Conservation (phyloP, 2,113 vertebrate genomes). For the Neodon shergylaensis region DNA sequence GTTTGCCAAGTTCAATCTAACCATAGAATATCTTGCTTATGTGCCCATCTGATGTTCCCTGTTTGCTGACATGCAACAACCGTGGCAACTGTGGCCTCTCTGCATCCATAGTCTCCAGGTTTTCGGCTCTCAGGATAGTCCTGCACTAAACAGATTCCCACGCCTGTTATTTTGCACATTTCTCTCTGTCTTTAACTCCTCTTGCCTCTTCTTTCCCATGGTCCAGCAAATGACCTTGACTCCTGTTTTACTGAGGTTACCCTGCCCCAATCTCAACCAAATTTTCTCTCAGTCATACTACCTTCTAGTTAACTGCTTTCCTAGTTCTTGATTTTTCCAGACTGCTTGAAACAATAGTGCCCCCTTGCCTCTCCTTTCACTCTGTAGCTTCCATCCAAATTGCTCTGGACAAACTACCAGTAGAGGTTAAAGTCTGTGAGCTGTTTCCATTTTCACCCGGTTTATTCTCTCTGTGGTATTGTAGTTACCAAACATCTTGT, state of each 20-base stretch:
- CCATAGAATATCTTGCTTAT: not conserved
- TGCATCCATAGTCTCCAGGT: not conserved
- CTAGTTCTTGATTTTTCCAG: not conserved
- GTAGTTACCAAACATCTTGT: not conserved
- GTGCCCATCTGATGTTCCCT: not conserved
- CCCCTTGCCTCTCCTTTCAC: not conserved
- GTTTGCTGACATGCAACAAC: not conserved
- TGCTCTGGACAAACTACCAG: not conserved
- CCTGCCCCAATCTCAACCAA: not conserved
- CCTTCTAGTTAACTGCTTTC: not conserved
- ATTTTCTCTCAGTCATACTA: not conserved
- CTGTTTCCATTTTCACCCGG: not conserved
- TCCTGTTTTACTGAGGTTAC: not conserved
- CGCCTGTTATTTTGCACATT: not conserved
- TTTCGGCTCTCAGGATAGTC: not conserved
- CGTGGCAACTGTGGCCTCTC: rapidly evolving
- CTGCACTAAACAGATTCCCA: not conserved
- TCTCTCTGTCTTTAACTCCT: not conserved
- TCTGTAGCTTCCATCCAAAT: not conserved
- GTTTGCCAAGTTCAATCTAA: not conserved
- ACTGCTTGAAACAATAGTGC: not conserved
- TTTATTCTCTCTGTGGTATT: not conserved
- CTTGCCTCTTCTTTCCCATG: not conserved
- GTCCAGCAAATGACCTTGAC: not conserved
- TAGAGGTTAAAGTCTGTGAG: not conserved